Base-by-base conservation (phyloP, 2,888 invertebrate genomes). In the Tholera decimalis region DNA sequence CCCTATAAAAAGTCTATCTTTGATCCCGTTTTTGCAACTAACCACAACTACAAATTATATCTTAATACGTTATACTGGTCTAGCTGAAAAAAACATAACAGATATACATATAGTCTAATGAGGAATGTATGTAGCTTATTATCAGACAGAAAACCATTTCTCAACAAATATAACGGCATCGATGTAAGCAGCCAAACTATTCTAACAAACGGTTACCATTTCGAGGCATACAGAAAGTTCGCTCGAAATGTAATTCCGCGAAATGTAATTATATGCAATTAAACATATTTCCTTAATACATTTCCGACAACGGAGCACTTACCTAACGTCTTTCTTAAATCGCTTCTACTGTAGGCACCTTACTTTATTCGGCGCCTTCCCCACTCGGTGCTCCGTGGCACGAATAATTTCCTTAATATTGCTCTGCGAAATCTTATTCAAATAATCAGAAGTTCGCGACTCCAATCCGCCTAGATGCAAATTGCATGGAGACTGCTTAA, bases 371-470 rank as follows among this genome's bases (percentile, higher is more conserved):
- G 62, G 64, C 59, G 75, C 70, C 64, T 78, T 68, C 73, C 78
- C 79, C 74, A 82, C 85, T 84, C 80, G 68, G 82, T 75, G 84
- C 86, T 85, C 80, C 80, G 82, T 73, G 80, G 84, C 83, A 82
- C 86, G 90, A 89, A 89, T 91, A 90, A 91, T 91, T 90, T 88
- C 88, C 88, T 88, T 90, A 89, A 88, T 90, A 91, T 87, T 88
- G 88, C 89, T 86, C 87, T 79, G 86, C 76, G 85, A 91, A 91
- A 91, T 91, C 91, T 91, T 89, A 92, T 92, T 91, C 90, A 91
- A 91, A 92, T 93, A 91, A 92, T 91, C 91, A 88, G 86, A 90
- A 92, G 89, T 92, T 91, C 88, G 88, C 83, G 89, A 89, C 89
- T 89, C 87, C 87, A 88, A 91, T 89, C 88, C 87, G 85, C 85